Evolutionary conservation across 2,888 invertebrate species (phyloP), one percentile per base, ranked within the genome.

Genomic region (Epinotia demarniana): DNA sequence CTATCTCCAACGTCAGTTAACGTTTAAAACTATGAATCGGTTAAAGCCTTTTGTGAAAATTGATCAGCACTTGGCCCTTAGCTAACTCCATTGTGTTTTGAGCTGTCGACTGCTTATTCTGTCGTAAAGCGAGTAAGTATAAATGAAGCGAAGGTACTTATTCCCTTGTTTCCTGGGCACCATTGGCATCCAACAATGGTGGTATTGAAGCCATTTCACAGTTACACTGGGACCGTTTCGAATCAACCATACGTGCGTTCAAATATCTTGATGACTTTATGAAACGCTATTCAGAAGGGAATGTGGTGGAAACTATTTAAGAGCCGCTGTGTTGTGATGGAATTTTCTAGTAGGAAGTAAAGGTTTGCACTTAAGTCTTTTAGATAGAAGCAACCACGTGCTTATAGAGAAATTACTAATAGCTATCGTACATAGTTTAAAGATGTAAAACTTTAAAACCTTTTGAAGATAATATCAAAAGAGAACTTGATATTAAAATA

Each of bases 241-340:
- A 77, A 78, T 78, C 76, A 55, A 76, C 77, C 78, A 71, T 75
- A 75, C 77, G 68, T 71, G 71, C 70, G 72, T 76, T 72, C 71
- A 77, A 58, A 78, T 73, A 75, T 78, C 76, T 77, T 77, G 79
- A 79, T 78, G 75, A 63, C 75, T 75, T 71, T 75, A 75, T 75
- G 70, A 75, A 66, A 70, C 39, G 62, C 73, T 27, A 11, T 68
- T 43, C 23, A 43, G 8, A 27, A 46, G 57, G 43, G 57, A 60
- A 69, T 60, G 58, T 58, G 11, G 23, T n/a, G 46, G 16, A 58
- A 60, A 60, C 58, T 69, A 19, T 57, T 13, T 57, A 18, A 46
- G 49, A 49, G 49, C 6, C 2, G 11, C 1, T 19, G 13, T 1
- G 19, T 68, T 39, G 16, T 33, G 13, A 19, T n/a, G 13, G 18